phyloP scores from a whole-genome alignment of 2,888 invertebrate species.

The Rugalucina vietnamica region DNA sequence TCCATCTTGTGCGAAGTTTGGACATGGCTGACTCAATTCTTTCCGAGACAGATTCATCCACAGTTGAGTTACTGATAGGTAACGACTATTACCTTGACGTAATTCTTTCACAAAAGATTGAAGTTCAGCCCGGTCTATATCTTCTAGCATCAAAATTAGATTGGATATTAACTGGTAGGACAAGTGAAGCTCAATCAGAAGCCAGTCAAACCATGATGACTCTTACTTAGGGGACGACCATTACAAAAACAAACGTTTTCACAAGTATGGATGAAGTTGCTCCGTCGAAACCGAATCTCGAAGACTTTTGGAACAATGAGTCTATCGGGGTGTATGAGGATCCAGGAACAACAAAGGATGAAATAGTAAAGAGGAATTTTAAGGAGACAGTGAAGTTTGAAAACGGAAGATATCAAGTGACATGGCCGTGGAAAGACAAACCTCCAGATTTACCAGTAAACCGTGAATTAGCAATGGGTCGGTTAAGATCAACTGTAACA shows the following conservation, averaged over 20 bases:
- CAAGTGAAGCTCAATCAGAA: neutral
- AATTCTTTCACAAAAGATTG: neutral
- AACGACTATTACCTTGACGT: neutral
- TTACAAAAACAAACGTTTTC: neutral
- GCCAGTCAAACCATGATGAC: neutral
- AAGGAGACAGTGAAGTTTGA: constrained; percentile 14
- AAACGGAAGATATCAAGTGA: constrained; percentile 17
- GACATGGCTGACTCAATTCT: neutral
- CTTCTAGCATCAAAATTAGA: neutral
- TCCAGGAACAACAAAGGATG: constrained; percentile 1
- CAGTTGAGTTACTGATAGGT: no score
- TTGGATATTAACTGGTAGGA: neutral
- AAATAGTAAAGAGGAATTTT: constrained; percentile 25
- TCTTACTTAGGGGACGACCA: neutral
- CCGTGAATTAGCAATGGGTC: constrained; percentile 9
- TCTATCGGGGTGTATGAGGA: constrained; percentile 18
- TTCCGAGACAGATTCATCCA: neutral
- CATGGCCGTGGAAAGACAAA: constrained; percentile 31
- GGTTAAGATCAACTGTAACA: constrained; percentile 9
- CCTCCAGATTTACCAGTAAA: constrained; percentile 24
- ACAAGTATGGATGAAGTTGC: neutral
- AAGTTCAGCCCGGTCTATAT: neutral
- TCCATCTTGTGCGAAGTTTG: neutral
- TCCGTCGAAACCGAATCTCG: constrained; percentile 7
- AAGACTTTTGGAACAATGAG: constrained; percentile 32